Percentiles rank a stretch among this genome's conserved stretches.
Conservation (phyloP, 1,140 invertebrate genomes). For the Zaprionus inermis region DNA sequence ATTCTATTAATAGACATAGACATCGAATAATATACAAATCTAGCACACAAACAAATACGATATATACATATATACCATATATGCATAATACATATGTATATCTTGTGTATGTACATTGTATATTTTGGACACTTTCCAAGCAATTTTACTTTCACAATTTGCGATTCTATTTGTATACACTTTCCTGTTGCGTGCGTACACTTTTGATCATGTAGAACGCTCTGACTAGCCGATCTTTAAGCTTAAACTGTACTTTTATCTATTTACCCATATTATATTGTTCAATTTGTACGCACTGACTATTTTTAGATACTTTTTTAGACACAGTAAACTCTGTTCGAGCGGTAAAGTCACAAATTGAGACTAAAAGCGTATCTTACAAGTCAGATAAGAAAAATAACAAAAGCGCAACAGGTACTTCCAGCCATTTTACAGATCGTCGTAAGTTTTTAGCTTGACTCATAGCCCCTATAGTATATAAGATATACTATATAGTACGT, state of each 20-base stretch:
- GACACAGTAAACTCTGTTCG: not conserved
- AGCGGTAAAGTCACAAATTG: not conserved
- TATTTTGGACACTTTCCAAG: constrained; percentile 33
- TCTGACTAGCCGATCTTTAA: too few relatives aligned
- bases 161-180: constrained; percentile 4
- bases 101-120: constrained; percentile 2
- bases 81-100: not conserved
- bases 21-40: constrained; percentile 25
- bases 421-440: constrained; percentile 3
- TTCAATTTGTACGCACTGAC: too few relatives aligned
- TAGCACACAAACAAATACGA: constrained; percentile 1
- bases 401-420: not conserved
- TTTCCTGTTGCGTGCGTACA: too few relatives aligned
- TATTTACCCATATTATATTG: too few relatives aligned
- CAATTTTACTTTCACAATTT: constrained; percentile 19
- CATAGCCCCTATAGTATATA: not conserved
- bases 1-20: constrained; percentile 31
- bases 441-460: not conserved
- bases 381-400: not conserved
- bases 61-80: not conserved
- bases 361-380: not conserved
- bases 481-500: constrained; percentile 8
- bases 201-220: too few relatives aligned
- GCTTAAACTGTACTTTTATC: too few relatives aligned
- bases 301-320: too few relatives aligned